Evolutionary conservation across 2,113 vertebrate species (phyloP), one percentile per base, ranked within the genome.

Genomic region (Halichoerus grypus): DNA sequence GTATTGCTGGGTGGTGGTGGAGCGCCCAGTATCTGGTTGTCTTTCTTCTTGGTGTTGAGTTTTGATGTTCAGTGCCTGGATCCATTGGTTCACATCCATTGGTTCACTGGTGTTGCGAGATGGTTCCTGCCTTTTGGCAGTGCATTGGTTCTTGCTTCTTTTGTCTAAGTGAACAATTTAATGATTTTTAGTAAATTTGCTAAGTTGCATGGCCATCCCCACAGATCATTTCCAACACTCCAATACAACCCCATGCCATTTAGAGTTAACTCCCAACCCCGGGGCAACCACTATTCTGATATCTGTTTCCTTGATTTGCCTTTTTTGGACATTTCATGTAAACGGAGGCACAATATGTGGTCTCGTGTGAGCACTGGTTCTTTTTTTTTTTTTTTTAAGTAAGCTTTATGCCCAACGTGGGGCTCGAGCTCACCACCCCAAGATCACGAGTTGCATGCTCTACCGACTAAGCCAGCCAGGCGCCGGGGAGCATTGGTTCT

Each of bases 21-120:
- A 55, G 31, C 0, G 0, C 21, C 59, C 14, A 15, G 59, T 0
- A 3, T 61, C n/a, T 49, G 24, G 7, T 46, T 69, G 15, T 51
- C 24, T 88, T 63, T 67, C 59, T 63, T 53, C 51, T 80, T 33
- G 15, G 4, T n/a, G 12, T 10, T 84, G 61, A 51, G 71, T 53
- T 79, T 83, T 31, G 24, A 11, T 36, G 81, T 33, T 65, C n/a
- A 28, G 9, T 16, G 4, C 22, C 46, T 72, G 28, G 53, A n/a
- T 28, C n/a, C 71, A 2, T 21, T 14, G 39, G 39, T 42, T 42
- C 39, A 42, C 39, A 33, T 24, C 33, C 49, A 1, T 19, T 7
- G 24, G 77, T 39, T 85, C 33, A 14, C 21, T 24, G 26, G 6
- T 51, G 22, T 15, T 91, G 59, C 59, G 91, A 21, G 88, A 69